Conservation (phyloP, 1,140 invertebrate genomes). For the Sycophila sp. region DNA sequence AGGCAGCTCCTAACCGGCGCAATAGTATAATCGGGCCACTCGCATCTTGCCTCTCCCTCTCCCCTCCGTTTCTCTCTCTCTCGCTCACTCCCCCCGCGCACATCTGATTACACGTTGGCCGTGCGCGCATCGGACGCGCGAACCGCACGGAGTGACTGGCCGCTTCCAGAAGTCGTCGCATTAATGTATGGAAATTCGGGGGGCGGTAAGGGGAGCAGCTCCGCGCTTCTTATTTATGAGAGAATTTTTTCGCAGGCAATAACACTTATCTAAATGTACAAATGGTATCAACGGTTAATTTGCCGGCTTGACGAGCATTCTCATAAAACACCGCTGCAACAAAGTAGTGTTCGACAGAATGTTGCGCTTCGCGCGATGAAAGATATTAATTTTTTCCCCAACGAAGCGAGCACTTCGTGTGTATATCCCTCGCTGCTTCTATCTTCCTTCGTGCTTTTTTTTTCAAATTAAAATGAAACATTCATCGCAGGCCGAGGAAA, state of each 20-base stretch:
- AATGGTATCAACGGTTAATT: slow-evolving; percentile 22
- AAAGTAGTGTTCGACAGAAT: not conserved
- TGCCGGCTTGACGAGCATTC: not conserved
- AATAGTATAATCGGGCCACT: slow-evolving; percentile 26
- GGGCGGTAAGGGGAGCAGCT: not conserved
- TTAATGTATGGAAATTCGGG: slow-evolving; percentile 29
- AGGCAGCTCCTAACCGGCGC: too few species aligned
- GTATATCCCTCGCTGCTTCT: not conserved
- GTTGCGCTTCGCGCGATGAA: not conserved
- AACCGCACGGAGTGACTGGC: not conserved
- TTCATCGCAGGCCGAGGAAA: not conserved
- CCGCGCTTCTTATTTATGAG: slow-evolving; percentile 17
- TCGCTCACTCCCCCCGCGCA: not conserved
- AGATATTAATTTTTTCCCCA: slow-evolving; percentile 15
- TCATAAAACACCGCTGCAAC: slow-evolving; percentile 8
- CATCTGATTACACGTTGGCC: slow-evolving; percentile 4
- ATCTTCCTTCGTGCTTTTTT: too few species aligned
- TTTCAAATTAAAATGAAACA: not conserved
- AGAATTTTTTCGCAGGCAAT: slow-evolving; percentile 14
- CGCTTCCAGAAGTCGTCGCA: not conserved
- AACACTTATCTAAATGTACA: slow-evolving; percentile 25
- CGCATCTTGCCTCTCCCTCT: not conserved
- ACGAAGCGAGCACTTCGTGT: too few species aligned
- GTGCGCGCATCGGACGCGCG: not conserved
- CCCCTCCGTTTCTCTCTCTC: not conserved